Evolutionary conservation across 2,888 invertebrate genomes (phyloP), one percentile per base, ranked within the genome.

Genomic region (Nomada ferruginata): DNA sequence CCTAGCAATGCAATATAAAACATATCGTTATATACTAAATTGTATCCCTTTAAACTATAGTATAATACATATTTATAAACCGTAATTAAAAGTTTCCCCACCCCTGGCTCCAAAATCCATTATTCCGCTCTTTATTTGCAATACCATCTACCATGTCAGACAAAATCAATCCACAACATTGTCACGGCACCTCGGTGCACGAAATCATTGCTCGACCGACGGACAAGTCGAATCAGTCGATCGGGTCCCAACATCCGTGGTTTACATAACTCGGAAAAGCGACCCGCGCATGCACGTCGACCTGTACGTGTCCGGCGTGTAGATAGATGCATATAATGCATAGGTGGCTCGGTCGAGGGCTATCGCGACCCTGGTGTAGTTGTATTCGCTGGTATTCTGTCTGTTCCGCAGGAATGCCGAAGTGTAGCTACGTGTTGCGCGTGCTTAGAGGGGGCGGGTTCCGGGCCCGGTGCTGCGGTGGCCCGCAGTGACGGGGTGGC

Each of bases 401-500:
- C 69, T 29, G 74, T 66, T 75, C 64, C 74, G 53, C 74, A 75
- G 78, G 74, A 74, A 83, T 83, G 63, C 64, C 64, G 75, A 78
- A 57, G 23, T 60, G 72, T 79, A 65, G 65, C 68, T 82, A 82
- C 82, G 83, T 78, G 82, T 83, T 82, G 82, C 83, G 69, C 82
- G 75, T 73, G 71, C 82, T 83, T 82, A 47, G 72, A 88, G 87
- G 91, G 91, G 93, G 93, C 92, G 90, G 91, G 91, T 87, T 88
- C 86, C 92, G 91, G 90, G 92, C 92, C 90, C 84, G 91, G 91
- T 91, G 89, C 89, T 89, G 91, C 91, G 93, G 93, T 93, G 93
- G 93, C 91, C 92, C 92, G 93, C 93, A 92, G 91, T 93, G 93
- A 93, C 93, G 93, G 92, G 91, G 93, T 93, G 90, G 93, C 93